These are phyloP conservation scores for Charina bottae DNA, from an alignment of 2,113 vertebrate species.

Conservation along the genomic window DNA sequence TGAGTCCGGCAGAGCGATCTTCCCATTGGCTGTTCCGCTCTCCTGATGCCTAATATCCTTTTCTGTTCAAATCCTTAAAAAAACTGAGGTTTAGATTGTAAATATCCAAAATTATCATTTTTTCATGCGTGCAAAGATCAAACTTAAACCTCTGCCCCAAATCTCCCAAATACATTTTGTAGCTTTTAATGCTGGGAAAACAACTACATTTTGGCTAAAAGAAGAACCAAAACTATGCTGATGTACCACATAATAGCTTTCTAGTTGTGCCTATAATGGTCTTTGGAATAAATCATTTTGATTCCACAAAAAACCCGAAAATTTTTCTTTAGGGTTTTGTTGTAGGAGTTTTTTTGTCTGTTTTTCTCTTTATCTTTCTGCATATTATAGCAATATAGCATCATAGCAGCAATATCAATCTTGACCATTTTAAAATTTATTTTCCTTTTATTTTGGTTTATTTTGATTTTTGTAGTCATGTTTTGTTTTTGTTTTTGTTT, in stretches of 20 bases:
- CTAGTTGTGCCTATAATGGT: neutral
- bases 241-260: neutral
- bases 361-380: neutral
- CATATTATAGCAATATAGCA: neutral
- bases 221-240: neutral
- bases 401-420: neutral
- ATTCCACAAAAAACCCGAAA: neutral
- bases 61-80: neutral
- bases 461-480: neutral
- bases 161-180: neutral
- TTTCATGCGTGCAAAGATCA: neutral
- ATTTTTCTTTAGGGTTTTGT: neutral
- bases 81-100: neutral
- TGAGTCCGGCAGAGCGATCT: neutral
- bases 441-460: neutral
- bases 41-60: conserved; percentile 42
- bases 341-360: neutral
- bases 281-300: neutral
- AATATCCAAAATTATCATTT: neutral
- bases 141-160: neutral
- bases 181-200: neutral
- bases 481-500: neutral
- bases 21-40: conserved; percentile 26
- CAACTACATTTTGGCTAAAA: neutral
- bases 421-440: neutral